Evolutionary conservation across 2,113 vertebrate species (phyloP), one percentile per base, ranked within the genome.

Genomic region (Corythaixoides concolor): DNA sequence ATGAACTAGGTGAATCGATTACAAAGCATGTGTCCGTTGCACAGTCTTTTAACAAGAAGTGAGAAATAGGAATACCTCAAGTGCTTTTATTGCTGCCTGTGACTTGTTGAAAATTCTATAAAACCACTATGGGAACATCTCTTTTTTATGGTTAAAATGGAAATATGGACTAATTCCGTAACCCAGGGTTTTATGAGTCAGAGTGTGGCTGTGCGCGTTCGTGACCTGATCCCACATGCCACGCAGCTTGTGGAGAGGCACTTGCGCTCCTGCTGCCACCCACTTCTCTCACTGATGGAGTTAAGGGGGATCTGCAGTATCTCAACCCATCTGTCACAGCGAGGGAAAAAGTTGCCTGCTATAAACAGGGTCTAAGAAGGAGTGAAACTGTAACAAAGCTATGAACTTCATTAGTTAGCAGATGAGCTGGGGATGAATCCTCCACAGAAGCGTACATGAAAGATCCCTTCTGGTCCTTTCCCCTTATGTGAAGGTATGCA

Each of bases 101-200:
- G 59, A 83, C 33, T 60, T 60, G 5, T 26, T 85, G 67, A 85
- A 60, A 75, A 63, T 26, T 52, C 32, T 52, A 21, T 79, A 63
- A 74, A 56, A 60, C 1, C 15, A 22, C 7, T 50, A 7, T 21
- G 30, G 39, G 49, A 55, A 45, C 0, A 0, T 39, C 5, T 63
- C 9, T 12, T 24, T 17, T 28, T 39, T 47, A 7, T 16, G 2
- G 23, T 60, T 74, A n/a, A 88, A 82, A 49, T 45, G 15, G n/a
- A 73, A 85, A 32, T 32, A 32, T 0, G 0, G 33, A 56, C 33
- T 85, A 43, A 50, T 69, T 81, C 43, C 16, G 11, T 66, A 68
- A 5, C n/a, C 75, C 18, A 11, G 9, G 35, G 55, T 12, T 66
- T 85, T 89, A 43, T 53, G 50, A 73, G 53, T 86, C 35, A 60